Conservation (phyloP, 2,888 invertebrate species). For the Agapostemon virescens region DNA sequence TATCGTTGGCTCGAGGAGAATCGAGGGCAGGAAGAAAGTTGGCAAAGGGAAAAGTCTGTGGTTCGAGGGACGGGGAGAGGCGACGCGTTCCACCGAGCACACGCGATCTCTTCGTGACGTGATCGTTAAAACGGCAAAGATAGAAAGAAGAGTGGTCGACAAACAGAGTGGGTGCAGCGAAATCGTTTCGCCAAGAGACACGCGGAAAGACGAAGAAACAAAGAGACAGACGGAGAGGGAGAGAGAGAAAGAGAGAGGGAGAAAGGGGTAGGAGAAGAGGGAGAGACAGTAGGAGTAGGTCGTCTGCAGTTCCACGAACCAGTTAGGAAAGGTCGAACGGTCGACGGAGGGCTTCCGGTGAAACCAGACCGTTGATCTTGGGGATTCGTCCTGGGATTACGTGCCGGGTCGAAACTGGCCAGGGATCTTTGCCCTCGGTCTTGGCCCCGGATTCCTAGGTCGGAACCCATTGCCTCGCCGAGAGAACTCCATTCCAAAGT, state of each 20-base stretch:
- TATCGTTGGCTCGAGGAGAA: background rate
- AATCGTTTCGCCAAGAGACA: constrained; percentile 1
- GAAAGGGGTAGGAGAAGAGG: too few relatives aligned
- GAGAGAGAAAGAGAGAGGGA: background rate
- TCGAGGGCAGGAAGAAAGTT: constrained; percentile 16
- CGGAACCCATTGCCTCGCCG: constrained; percentile 58
- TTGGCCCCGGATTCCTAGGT: constrained; percentile 64
- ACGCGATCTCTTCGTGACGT: constrained; percentile 44
- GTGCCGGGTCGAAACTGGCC: constrained; percentile 63
- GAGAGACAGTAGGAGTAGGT: background rate
- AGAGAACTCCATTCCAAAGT: constrained; percentile 48
- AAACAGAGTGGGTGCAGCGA: constrained; percentile 32
- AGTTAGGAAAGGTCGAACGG: constrained; percentile 49
- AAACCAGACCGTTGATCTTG: constrained; percentile 67
- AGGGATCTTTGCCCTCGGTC: constrained; percentile 56
- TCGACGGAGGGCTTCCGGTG: constrained; percentile 50
- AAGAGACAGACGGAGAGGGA: background rate
- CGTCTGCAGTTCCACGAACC: constrained; percentile 27
- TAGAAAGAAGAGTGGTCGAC: constrained; percentile 32
- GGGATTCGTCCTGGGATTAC: constrained; percentile 68
- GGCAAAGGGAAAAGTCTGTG: constrained; percentile 31
- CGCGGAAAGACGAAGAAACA: background rate
- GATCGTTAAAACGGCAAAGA: constrained; percentile 50
- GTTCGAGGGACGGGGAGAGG: background rate
- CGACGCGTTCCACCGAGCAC: constrained; percentile 23